These are phyloP conservation scores for Cromileptes altivelis DNA, from an alignment of 2,113 vertebrate genomes.

Conservation along the genomic window DNA sequence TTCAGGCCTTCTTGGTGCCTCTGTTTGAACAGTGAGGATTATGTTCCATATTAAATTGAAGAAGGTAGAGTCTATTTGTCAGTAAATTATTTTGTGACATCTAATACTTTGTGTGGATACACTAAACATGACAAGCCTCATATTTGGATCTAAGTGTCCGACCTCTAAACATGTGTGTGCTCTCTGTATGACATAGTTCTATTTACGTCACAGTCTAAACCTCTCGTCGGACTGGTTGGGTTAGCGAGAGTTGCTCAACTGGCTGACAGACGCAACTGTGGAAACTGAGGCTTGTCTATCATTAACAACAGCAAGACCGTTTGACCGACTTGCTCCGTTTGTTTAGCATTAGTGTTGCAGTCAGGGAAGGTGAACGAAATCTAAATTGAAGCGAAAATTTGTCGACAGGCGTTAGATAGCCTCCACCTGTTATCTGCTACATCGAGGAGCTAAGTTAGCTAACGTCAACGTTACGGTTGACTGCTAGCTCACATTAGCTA, in stretches of 20 bases:
- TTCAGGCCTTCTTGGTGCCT: too few relatives aligned
- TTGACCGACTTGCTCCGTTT: not conserved
- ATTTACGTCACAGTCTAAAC: slow-evolving; percentile 2
- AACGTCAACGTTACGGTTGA: slow-evolving; percentile 42
- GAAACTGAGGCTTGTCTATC: slow-evolving; percentile 6
- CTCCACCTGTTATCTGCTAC: slow-evolving; percentile 66
- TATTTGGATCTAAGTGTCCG: too few relatives aligned
- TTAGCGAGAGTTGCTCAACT: slow-evolving; percentile 56
- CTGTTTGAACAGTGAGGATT: too few relatives aligned
- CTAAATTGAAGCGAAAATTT: not conserved
- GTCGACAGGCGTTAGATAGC: not conserved
- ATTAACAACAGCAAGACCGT: not conserved
- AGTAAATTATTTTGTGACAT: too few relatives aligned
- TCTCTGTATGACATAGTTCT: slow-evolving; percentile 29
- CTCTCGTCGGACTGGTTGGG: slow-evolving; percentile 57
- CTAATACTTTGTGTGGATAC: too few relatives aligned
- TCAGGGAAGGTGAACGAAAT: not conserved
- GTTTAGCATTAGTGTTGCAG: not conserved
- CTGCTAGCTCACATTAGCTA: slow-evolving; percentile 57
- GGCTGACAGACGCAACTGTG: slow-evolving; percentile 40
- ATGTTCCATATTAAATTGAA: too few relatives aligned
- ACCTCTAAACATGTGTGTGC: not conserved
- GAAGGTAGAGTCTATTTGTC: too few relatives aligned
- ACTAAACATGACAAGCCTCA: too few relatives aligned
- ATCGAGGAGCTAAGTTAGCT: slow-evolving; percentile 59